phyloP scores from a whole-genome alignment of 2,888 invertebrate species.

The Saturnia pavonia region DNA sequence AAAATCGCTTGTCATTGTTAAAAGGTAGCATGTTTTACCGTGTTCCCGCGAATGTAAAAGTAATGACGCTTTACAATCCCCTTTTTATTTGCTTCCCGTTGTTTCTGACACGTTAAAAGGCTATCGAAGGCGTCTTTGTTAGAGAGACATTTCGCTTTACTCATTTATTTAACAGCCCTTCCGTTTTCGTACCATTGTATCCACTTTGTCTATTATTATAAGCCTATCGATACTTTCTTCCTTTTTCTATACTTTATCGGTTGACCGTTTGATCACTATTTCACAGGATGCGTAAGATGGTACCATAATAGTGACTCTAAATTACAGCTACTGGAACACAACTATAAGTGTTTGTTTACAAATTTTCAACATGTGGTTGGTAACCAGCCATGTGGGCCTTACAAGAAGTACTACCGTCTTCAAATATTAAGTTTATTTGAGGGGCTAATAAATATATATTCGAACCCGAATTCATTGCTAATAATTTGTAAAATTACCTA shows the following conservation, averaged over 20 bases:
- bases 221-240: neutral
- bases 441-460: too few species aligned
- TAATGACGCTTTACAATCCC: conserved; percentile 8
- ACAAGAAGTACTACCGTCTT: too few species aligned
- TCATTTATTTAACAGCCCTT: neutral
- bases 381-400: too few species aligned
- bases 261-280: neutral
- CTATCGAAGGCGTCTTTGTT: neutral
- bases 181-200: neutral
- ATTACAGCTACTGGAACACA: neutral
- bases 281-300: neutral
- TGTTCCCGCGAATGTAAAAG: conserved; percentile 9
- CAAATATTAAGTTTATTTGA: neutral
- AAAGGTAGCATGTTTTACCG: conserved; percentile 9
- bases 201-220: neutral
- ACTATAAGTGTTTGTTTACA: neutral
- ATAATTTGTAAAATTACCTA: too few species aligned
- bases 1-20: conserved; percentile 13
- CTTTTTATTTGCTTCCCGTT: conserved; percentile 11
- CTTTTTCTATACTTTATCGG: neutral
- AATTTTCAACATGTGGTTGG: neutral
- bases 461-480: too few species aligned
- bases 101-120: conserved; percentile 10
- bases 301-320: neutral
- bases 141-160: neutral